Conservation (phyloP, 2,113 vertebrate species). For the Alexandromys fortis region DNA sequence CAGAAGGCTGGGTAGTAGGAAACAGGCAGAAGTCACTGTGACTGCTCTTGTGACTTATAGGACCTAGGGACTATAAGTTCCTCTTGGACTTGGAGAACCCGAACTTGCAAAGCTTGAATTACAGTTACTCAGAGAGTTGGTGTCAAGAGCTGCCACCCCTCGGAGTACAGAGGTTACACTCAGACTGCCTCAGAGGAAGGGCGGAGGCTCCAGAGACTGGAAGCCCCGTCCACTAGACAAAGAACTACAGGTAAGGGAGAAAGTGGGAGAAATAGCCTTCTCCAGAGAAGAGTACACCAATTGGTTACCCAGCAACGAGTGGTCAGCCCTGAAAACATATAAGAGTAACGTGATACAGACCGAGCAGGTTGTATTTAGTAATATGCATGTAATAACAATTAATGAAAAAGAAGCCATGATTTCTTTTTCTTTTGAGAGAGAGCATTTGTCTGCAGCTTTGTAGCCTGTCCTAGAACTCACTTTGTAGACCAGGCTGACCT, state of each 20-base stretch:
- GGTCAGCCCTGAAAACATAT: neutral
- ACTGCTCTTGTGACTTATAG: neutral
- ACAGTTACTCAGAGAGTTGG: fast-evolving
- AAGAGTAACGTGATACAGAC: neutral
- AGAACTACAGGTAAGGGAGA: neutral
- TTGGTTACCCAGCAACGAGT: neutral
- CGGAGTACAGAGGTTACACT: neutral
- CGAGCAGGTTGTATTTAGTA: neutral
- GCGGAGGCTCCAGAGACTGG: neutral
- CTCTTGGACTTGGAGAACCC: no score
- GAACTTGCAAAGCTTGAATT: neutral
- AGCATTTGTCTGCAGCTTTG: no score
- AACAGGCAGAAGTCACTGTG: neutral
- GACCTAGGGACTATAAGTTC: no score
- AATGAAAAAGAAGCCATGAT: neutral
- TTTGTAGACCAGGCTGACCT: no score
- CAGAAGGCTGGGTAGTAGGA: neutral
- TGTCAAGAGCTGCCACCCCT: neutral
- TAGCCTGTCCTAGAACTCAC: no score
- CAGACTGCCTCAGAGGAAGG: neutral
- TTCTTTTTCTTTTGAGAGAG: no score
- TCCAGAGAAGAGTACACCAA: neutral
- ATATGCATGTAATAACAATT: neutral
- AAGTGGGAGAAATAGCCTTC: neutral
- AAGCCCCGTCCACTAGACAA: neutral